Evolutionary conservation across 2,113 vertebrate species (phyloP).

Genomic region (Triplophysa dalaica): DNA sequence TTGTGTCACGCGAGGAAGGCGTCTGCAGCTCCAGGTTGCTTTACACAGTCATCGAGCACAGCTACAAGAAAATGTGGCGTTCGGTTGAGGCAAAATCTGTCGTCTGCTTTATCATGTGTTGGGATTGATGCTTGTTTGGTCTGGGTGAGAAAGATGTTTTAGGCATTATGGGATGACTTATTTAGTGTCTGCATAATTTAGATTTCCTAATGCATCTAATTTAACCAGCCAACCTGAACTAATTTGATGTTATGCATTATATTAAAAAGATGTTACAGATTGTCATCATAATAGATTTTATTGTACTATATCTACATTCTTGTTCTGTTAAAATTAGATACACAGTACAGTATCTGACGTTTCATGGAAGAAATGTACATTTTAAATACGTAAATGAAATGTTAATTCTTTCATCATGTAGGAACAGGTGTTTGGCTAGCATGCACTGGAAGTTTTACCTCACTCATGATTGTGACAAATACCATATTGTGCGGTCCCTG

Average conservation of each 20-base stretch:
- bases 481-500: background rate
- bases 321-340: too few relatives aligned
- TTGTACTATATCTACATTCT: too few relatives aligned
- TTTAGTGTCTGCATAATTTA: too few relatives aligned
- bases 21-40: background rate
- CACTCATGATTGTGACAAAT: background rate
- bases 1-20: conserved; percentile 20
- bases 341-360: background rate
- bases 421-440: background rate
- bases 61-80: background rate
- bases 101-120: background rate
- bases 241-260: too few relatives aligned
- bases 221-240: too few relatives aligned
- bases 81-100: conserved; percentile 15
- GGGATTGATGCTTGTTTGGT: background rate
- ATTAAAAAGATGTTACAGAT: too few relatives aligned
- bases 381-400: too few relatives aligned
- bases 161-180: too few relatives aligned
- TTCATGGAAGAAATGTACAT: background rate
- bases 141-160: background rate
- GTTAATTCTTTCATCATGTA: background rate
- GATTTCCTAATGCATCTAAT: too few relatives aligned
- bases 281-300: too few relatives aligned
- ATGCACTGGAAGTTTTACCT: conserved; percentile 16
- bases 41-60: conserved; percentile 20